These are phyloP conservation scores for Lasioglossum morio DNA, from an alignment of 2,888 invertebrate genomes.

Conservation along the genomic window DNA sequence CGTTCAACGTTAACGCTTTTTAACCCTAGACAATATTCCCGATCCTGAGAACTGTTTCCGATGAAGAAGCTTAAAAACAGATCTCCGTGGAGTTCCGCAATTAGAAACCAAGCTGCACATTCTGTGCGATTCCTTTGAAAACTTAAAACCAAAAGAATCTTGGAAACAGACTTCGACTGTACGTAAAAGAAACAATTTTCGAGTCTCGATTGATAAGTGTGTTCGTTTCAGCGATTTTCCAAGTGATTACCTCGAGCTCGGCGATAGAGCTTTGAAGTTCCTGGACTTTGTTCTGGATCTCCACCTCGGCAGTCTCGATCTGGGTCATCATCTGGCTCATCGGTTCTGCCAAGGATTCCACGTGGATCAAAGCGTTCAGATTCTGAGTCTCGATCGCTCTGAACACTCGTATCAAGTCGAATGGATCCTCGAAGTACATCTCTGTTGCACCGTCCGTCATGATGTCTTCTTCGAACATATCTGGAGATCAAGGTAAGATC, in stretches of 20 bases:
- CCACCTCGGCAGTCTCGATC: conserved; percentile 85
- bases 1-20: neutral
- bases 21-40: no score
- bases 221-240: neutral
- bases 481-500: conserved; percentile 1
- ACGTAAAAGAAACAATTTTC: neutral
- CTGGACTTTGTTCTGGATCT: conserved; percentile 83
- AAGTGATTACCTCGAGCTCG: conserved; percentile 83
- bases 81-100: no score
- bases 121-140: no score
- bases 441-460: conserved; percentile 84
- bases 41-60: no score
- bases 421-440: conserved; percentile 87
- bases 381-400: conserved; percentile 88
- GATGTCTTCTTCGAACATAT: conserved; percentile 85
- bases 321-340: conserved; percentile 85
- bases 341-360: conserved; percentile 86
- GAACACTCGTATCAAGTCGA: conserved; percentile 87
- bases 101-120: no score
- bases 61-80: no score
- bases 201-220: neutral
- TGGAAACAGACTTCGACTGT: no score
- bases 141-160: neutral
- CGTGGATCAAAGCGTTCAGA: conserved; percentile 87
- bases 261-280: conserved; percentile 83